Percentiles rank a stretch among this genome's conserved stretches.
These are phyloP conservation scores for Beaufortia kweichowensis DNA, from an alignment of 2,113 vertebrate genomes.

Conservation along the genomic window DNA sequence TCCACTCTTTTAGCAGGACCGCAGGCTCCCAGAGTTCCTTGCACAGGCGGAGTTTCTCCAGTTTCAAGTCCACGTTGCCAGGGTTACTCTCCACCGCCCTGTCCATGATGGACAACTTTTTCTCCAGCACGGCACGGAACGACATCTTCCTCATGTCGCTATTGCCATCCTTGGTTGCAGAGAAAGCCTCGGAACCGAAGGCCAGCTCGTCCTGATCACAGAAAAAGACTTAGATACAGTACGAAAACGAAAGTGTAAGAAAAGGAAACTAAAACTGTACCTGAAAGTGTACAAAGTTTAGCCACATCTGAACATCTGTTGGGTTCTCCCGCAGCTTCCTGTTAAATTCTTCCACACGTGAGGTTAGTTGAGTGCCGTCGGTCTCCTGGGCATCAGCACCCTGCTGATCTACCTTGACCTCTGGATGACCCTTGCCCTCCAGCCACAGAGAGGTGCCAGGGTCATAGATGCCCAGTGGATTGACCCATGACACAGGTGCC, in stretches of 20 bases:
- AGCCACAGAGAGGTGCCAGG: conserved; percentile 83
- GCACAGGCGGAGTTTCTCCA: conserved; percentile 83
- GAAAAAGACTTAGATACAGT: conserved; percentile 10
- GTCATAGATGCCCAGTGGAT: conserved; percentile 93
- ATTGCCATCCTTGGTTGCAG: conserved; percentile 66
- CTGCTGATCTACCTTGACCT: conserved; percentile 60
- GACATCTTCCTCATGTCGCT: conserved; percentile 67
- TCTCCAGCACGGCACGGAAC: conserved; percentile 81
- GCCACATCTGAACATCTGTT: conserved; percentile 82
- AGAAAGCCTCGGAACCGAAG: conserved; percentile 70
- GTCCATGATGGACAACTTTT: conserved; percentile 90
- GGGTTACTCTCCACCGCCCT: conserved; percentile 87
- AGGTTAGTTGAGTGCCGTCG: conserved; percentile 40
- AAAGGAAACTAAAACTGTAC: conserved; percentile 60
- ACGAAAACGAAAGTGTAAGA: neutral
- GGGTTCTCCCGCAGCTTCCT: conserved; percentile 87
- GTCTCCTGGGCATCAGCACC: conserved; percentile 49
- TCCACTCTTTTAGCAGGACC: conserved; percentile 88
- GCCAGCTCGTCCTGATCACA: conserved; percentile 81
- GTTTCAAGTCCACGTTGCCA: conserved; percentile 82
- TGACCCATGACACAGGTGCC: conserved; percentile 62
- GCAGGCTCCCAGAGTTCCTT: conserved; percentile 88
- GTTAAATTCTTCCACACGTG: conserved; percentile 90
- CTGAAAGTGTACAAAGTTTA: conserved; percentile 91
- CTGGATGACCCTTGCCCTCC: conserved; percentile 80